These are phyloP conservation scores for Forbesichthys papilliferus DNA, from an alignment of 2,113 vertebrate species.

Conservation along the genomic window DNA sequence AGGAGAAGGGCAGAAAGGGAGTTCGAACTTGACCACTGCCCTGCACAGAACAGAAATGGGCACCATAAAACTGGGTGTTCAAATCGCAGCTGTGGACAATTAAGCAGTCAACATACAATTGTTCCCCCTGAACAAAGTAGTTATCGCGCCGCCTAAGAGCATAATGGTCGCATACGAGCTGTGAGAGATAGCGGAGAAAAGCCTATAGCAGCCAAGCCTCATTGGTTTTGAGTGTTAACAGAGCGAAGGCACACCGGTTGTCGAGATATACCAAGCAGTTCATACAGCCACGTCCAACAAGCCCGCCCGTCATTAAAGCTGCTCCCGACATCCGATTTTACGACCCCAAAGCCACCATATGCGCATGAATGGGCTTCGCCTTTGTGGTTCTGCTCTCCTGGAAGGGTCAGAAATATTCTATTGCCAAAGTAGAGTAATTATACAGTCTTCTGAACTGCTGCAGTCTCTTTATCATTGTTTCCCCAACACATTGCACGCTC, in stretches of 20 bases:
- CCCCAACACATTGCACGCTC: constrained; percentile 52
- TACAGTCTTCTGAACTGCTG: constrained; percentile 52
- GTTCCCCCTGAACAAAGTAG: constrained; percentile 28
- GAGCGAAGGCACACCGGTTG: constrained; percentile 1
- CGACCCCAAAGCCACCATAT: constrained; percentile 51
- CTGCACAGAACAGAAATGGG: constrained; percentile 12
- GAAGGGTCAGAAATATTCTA: constrained; percentile 53
- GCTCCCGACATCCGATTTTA: constrained; percentile 39
- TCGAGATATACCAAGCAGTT: constrained; percentile 22
- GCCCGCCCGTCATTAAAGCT: constrained; percentile 49
- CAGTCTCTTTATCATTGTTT: constrained; percentile 58
- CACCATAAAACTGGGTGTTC: constrained; percentile 28
- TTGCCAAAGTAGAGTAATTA: constrained; percentile 62
- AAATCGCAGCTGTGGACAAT: constrained; percentile 49
- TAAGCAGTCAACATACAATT: constrained; percentile 25
- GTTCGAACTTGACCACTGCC: neutral
- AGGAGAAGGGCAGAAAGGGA: neutral
- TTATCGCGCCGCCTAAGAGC: constrained; percentile 31
- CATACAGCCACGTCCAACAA: constrained; percentile 33
- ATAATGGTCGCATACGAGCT: constrained; percentile 33
- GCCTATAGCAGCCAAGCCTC: constrained; percentile 43
- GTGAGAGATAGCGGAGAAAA: constrained; percentile 27
- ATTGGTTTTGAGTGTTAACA: constrained; percentile 49
- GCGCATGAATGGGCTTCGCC: constrained; percentile 42
- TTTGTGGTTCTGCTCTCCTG: constrained; percentile 44